These are phyloP conservation scores for Stegodyphus dumicola DNA, from an alignment of 1,140 invertebrate species.

Conservation along the genomic window DNA sequence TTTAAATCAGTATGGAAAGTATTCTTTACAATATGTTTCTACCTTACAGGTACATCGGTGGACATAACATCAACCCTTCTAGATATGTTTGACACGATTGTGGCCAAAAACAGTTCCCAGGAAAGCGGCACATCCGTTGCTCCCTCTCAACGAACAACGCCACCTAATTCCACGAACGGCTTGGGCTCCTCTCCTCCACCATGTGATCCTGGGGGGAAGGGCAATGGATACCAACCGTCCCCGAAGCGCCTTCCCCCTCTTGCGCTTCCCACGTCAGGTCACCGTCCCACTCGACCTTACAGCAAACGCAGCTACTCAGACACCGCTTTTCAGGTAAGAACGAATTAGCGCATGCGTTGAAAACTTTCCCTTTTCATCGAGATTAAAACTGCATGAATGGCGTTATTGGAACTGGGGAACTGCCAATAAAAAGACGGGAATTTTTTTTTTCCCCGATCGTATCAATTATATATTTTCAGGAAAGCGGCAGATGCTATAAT, in stretches of 20 bases:
- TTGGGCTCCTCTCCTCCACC: constrained; percentile 51
- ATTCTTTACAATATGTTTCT: constrained; percentile 45
- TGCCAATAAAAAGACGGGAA: no score
- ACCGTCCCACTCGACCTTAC: constrained; percentile 18
- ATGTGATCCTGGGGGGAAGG: constrained; percentile 13
- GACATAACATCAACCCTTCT: constrained; percentile 76
- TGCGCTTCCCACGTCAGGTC: constrained; percentile 9
- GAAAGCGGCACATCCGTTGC: constrained; percentile 10
- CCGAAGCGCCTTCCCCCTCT: constrained; percentile 12
- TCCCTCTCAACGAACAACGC: not conserved
- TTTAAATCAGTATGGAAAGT: no score
- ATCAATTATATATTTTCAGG: no score
- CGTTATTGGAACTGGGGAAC: no score
- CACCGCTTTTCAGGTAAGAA: constrained; percentile 47
- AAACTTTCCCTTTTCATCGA: no score
- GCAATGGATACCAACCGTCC: not conserved
- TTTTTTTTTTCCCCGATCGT: no score
- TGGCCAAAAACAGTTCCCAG: constrained; percentile 67
- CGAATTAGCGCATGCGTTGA: not conserved
- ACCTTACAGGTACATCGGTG: constrained; percentile 73
- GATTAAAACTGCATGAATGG: no score
- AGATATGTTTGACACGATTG: constrained; percentile 77
- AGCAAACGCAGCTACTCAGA: constrained; percentile 47
- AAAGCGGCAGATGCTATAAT: no score
- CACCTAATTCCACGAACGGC: not conserved